phyloP scores from a whole-genome alignment of 2,797 vertebrate species.

The Muraenolepis orangiensis region DNA sequence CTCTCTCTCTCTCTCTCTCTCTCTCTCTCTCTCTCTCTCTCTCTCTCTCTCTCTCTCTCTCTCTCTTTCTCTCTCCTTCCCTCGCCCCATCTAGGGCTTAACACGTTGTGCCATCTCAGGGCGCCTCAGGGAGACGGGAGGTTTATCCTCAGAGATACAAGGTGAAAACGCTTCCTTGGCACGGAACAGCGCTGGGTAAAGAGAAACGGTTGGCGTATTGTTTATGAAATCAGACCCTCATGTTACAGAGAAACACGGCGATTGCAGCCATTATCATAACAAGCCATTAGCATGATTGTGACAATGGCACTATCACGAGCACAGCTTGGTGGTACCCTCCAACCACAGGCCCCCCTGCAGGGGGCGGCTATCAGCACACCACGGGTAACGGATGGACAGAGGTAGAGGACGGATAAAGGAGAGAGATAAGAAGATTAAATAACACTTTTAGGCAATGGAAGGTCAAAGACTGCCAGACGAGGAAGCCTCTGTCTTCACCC shows the following conservation, averaged over 20 bases:
- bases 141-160: slow-evolving; percentile 40
- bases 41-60: too few relatives aligned
- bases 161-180: slow-evolving; percentile 42
- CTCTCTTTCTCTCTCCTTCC: slow-evolving; percentile 42
- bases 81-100: slow-evolving; percentile 38
- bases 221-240: slow-evolving; percentile 36
- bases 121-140: slow-evolving; percentile 23
- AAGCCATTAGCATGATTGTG: slow-evolving; percentile 21
- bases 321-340: neutral
- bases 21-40: neutral
- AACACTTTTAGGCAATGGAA: slow-evolving; percentile 30
- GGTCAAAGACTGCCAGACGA: slow-evolving; percentile 63
- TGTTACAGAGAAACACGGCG: slow-evolving; percentile 16
- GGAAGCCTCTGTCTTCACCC: slow-evolving; percentile 57
- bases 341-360: neutral
- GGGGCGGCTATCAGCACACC: neutral
- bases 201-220: slow-evolving; percentile 33
- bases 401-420: neutral
- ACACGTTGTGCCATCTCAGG: slow-evolving; percentile 41
- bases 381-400: neutral
- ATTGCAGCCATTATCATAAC: slow-evolving; percentile 33
- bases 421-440: slow-evolving; percentile 2
- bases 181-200: slow-evolving; percentile 27
- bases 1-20: too few relatives aligned
- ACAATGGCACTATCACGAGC: slow-evolving; percentile 9